Conservation (phyloP, 2,113 vertebrate species). For the Lethenteron reissneri region DNA sequence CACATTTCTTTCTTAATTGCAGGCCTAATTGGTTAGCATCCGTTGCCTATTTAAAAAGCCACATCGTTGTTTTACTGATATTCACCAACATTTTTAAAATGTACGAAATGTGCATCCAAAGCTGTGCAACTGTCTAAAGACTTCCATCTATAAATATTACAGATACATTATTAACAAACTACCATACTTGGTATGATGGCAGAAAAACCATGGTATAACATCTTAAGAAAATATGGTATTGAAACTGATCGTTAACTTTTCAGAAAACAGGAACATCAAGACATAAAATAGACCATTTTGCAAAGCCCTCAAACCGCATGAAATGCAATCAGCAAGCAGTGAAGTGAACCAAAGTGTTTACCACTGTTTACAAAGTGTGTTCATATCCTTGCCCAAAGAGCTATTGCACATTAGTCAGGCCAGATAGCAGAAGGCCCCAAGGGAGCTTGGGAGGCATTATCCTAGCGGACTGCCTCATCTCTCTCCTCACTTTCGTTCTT, state of each 20-base stretch:
- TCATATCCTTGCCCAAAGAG: no score
- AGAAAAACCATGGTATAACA: not conserved
- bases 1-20: no score
- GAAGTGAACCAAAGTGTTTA: no score
- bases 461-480: not conserved
- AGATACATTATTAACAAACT: not conserved
- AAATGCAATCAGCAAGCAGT: no score
- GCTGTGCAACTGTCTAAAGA: not conserved
- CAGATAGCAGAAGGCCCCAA: no score
- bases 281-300: not conserved
- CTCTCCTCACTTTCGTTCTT: not conserved
- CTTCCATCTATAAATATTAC: not conserved
- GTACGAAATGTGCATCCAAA: not conserved
- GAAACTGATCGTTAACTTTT: not conserved
- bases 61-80: no score
- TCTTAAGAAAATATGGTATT: constrained; percentile 7
- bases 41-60: no score
- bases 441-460: not conserved
- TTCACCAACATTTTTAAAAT: no score
- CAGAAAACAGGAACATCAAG: constrained; percentile 2
- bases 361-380: no score
- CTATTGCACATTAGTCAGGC: no score
- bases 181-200: not conserved
- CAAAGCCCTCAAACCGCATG: no score
- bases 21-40: no score